Conservation (phyloP, 2,113 vertebrate species). For the Neogobius melanostomus region DNA sequence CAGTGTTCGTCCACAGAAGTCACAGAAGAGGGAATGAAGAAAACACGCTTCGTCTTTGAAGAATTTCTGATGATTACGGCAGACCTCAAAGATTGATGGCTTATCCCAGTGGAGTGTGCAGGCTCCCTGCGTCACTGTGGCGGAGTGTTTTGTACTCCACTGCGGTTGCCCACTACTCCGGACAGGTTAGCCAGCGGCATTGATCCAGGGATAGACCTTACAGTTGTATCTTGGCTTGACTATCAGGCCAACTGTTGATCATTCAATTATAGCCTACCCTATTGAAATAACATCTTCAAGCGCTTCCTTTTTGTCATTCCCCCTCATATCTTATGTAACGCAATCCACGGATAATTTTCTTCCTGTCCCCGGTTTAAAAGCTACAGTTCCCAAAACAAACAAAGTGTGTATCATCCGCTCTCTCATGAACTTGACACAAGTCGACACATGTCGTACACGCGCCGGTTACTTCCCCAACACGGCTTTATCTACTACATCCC, state of each 20-base stretch:
- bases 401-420: neutral
- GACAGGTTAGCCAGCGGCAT: too few species aligned
- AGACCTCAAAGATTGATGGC: neutral
- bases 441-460: neutral
- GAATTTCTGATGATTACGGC: neutral
- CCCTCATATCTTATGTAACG: neutral
- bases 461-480: neutral
- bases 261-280: too few species aligned
- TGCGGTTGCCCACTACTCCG: too few species aligned
- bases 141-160: too few species aligned
- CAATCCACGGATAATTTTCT: neutral
- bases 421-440: neutral
- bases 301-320: neutral
- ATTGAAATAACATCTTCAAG: too few species aligned
- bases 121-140: too few species aligned
- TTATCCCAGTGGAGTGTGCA: neutral
- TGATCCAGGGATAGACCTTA: too few species aligned
- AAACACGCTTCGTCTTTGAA: neutral
- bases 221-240: too few species aligned
- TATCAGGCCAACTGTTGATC: too few species aligned
- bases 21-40: neutral
- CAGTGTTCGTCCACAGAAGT: neutral
- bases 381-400: slow-evolving; percentile 1
- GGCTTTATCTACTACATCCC: neutral
- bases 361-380: slow-evolving; percentile 4